Conservation (phyloP, 2,113 vertebrate species). For the Pantherophis guttatus region DNA sequence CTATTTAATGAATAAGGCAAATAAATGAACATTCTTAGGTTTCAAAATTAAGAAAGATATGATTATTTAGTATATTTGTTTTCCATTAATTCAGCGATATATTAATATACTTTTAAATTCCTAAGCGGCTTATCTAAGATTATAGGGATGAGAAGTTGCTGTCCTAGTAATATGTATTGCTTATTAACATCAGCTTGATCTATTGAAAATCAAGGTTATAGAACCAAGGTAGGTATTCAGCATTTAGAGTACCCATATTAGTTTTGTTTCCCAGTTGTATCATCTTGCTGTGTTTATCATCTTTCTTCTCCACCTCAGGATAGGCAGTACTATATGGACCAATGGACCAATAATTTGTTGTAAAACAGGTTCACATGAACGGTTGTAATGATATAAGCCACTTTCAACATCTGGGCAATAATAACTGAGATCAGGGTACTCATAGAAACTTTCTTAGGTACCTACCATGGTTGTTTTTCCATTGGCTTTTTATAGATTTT, state of each 20-base stretch:
- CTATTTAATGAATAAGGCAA: conserved; percentile 45
- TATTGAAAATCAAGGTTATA: not conserved
- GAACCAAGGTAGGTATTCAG: not conserved
- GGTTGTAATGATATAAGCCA: not conserved
- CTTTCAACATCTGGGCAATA: not conserved
- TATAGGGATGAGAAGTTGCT: not conserved
- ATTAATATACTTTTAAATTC: not conserved
- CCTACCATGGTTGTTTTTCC: not conserved
- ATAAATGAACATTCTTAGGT: conserved; percentile 11
- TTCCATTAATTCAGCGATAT: conserved; percentile 8
- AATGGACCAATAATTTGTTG: not conserved
- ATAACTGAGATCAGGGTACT: not conserved
- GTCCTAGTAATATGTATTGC: not conserved
- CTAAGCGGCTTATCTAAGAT: not conserved
- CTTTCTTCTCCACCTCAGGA: not conserved
- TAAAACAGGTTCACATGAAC: not conserved
- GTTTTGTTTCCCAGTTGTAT: not conserved
- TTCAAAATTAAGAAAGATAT: conserved; percentile 20
- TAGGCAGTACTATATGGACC: not conserved
- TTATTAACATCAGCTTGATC: not conserved
- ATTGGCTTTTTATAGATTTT: not conserved
- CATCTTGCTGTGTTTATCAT: not conserved
- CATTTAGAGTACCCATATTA: not conserved
- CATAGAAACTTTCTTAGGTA: not conserved
- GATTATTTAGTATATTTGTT: not conserved